These are phyloP conservation scores for Drosophila borealis DNA, from an alignment of 2,888 invertebrate species.

Conservation along the genomic window DNA sequence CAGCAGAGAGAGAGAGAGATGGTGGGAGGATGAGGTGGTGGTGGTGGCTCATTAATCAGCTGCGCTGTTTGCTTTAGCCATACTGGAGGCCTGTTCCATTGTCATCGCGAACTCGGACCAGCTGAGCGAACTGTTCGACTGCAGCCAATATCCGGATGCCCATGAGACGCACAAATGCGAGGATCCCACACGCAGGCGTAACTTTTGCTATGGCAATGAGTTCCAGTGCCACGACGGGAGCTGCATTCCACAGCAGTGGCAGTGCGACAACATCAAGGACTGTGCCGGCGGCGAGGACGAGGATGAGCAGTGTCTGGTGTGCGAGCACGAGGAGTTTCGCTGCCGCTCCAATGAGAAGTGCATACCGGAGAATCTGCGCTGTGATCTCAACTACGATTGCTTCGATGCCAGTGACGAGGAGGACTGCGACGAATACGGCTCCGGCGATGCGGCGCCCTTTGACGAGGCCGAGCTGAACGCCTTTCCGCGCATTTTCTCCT, in stretches of 20 bases:
- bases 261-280: slow-evolving; percentile 86
- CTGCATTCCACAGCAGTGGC: slow-evolving; percentile 88
- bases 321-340: slow-evolving; percentile 85
- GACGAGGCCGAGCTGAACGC: slow-evolving; percentile 76
- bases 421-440: slow-evolving; percentile 85
- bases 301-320: slow-evolving; percentile 84
- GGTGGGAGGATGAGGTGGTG: background rate
- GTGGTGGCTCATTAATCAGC: slow-evolving; percentile 15
- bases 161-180: slow-evolving; percentile 86
- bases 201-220: slow-evolving; percentile 86
- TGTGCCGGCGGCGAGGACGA: slow-evolving; percentile 85
- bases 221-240: slow-evolving; percentile 87
- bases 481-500: slow-evolving; percentile 82
- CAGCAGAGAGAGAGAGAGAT: background rate
- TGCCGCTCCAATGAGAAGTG: slow-evolving; percentile 86
- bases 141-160: slow-evolving; percentile 87
- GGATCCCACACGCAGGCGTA: slow-evolving; percentile 85
- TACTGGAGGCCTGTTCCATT: slow-evolving; percentile 88
- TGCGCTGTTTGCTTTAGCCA: slow-evolving; percentile 84
- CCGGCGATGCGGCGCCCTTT: slow-evolving; percentile 85
- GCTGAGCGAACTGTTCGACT: slow-evolving; percentile 87
- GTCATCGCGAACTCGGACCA: slow-evolving; percentile 86
- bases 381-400: slow-evolving; percentile 88
- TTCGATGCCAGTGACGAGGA: slow-evolving; percentile 88
- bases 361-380: slow-evolving; percentile 87